These are phyloP conservation scores for Propithecus perrieri DNA, from an alignment of 2,797 vertebrate genomes.

Conservation along the genomic window DNA sequence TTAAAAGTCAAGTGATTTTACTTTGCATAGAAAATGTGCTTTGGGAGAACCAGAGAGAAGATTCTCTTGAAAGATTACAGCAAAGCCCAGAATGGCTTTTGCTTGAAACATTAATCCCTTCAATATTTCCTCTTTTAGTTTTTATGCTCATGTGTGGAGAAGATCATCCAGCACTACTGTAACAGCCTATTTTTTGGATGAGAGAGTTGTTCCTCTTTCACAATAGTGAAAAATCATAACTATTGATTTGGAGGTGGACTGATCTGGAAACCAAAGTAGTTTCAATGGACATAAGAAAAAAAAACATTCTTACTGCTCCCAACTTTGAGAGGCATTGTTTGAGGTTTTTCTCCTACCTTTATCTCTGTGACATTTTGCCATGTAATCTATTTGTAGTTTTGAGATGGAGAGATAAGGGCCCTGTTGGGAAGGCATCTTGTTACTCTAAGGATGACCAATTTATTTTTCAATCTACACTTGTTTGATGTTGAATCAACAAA, in stretches of 20 bases:
- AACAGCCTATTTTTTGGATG: conserved; percentile 50
- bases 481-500: not conserved
- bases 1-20: conserved; percentile 54
- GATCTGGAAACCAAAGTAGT: conserved; percentile 37
- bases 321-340: not conserved
- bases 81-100: conserved; percentile 18
- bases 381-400: conserved; percentile 12
- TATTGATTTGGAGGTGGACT: conserved; percentile 42
- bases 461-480: not conserved
- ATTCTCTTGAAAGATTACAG: conserved; percentile 50
- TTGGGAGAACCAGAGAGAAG: not conserved
- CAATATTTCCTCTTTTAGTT: conserved; percentile 17
- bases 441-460: not conserved
- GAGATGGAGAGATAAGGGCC: not conserved
- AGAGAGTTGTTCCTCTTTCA: conserved; percentile 54
- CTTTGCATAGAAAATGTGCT: conserved; percentile 23
- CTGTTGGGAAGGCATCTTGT: not conserved
- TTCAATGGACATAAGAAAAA: not conserved
- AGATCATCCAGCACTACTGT: not conserved
- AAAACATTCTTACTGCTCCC: not conserved
- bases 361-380: not conserved
- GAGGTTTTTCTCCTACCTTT: not conserved
- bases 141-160: conserved; percentile 23
- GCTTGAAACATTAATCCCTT: conserved; percentile 59
- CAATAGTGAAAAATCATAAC: conserved; percentile 52